Evolutionary conservation across 2,888 invertebrate species (phyloP).

Genomic region (Eilema depressum): DNA sequence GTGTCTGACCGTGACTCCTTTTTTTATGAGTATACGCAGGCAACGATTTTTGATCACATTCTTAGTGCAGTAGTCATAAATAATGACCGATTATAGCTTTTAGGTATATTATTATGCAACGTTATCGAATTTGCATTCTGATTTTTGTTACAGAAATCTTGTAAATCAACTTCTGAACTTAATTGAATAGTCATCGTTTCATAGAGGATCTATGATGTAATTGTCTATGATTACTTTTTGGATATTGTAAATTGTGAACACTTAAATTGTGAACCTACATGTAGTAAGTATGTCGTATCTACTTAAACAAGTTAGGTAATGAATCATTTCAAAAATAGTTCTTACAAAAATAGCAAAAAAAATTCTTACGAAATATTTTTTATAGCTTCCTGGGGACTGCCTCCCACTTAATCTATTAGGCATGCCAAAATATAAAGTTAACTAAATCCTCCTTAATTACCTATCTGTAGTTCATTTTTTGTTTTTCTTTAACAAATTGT

Average conservation of each 20-base stretch:
- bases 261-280: no score
- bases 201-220: background rate
- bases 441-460: background rate
- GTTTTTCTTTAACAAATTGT: slow-evolving; percentile 12
- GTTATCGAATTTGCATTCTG: slow-evolving; percentile 7
- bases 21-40: slow-evolving; percentile 10
- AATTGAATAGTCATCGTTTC: background rate
- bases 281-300: no score
- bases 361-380: no score
- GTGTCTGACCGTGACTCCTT: slow-evolving; percentile 35
- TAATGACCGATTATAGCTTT: slow-evolving; percentile 7
- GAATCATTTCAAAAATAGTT: no score
- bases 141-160: background rate
- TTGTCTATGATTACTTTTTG: background rate
- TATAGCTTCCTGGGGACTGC: background rate
- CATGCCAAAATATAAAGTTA: background rate
- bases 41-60: slow-evolving; percentile 19
- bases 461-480: background rate
- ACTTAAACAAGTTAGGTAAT: no score
- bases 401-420: background rate
- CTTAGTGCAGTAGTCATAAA: slow-evolving; percentile 24
- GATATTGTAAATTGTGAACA: no score
- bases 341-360: no score
- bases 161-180: background rate
- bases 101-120: slow-evolving; percentile 25